phyloP scores from a whole-genome alignment of 2,797 vertebrate species.

The Gymnoscopelus braueri region DNA sequence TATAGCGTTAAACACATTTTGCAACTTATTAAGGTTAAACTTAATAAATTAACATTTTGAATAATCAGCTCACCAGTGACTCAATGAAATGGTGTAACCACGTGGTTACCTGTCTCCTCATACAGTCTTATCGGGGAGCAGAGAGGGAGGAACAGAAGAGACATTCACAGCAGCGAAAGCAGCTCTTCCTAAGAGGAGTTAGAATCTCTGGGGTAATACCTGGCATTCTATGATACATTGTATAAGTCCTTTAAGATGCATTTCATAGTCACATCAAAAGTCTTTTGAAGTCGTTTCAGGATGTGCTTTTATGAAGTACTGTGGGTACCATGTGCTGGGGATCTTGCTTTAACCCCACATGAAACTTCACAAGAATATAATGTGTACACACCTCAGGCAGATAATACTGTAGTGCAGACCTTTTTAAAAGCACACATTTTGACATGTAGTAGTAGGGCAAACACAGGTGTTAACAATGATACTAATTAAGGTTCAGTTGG shows the following conservation, averaged over 20 bases:
- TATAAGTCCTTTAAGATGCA: conserved; percentile 51
- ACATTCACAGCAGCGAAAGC: conserved; percentile 43
- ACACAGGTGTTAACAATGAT: too few relatives aligned
- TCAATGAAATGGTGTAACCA: conserved; percentile 68
- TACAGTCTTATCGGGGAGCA: conserved; percentile 70
- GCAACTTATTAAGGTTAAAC: too few relatives aligned
- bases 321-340: conserved; percentile 36
- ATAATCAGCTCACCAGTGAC: conserved; percentile 58
- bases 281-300: conserved; percentile 50
- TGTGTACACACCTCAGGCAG: too few relatives aligned
- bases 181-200: conserved; percentile 67
- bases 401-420: too few relatives aligned
- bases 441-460: too few relatives aligned
- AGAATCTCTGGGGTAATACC: conserved; percentile 71
- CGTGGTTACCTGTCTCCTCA: conserved; percentile 64
- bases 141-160: conserved; percentile 46
- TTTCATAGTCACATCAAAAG: conserved; percentile 41
- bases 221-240: conserved; percentile 70
- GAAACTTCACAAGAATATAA: conserved; percentile 27
- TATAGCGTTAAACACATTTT: too few relatives aligned
- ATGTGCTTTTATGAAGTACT: conserved; percentile 36
- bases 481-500: too few relatives aligned
- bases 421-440: too few relatives aligned
- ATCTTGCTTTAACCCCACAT: conserved; percentile 22
- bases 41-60: neutral